A percentile compares a stretch with the other conserved stretches of the same genome.
Conservation (phyloP, 2,113 vertebrate species). For the Egretta garzetta region DNA sequence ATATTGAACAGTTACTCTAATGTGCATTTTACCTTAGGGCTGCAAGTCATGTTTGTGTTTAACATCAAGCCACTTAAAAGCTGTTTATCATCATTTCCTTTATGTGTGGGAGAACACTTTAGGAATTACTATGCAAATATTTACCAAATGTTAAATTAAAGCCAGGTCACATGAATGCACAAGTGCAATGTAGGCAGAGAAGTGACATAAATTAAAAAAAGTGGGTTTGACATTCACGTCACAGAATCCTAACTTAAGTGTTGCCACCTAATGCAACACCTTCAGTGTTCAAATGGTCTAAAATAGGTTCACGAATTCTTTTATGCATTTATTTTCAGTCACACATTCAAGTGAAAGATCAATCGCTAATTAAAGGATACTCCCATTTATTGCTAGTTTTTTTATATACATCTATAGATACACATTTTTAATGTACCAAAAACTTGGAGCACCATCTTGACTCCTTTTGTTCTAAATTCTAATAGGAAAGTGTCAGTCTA, state of each 20-base stretch:
- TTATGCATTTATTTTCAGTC: background rate
- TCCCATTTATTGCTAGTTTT: background rate
- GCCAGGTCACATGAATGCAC: conserved; percentile 55
- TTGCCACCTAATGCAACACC: background rate
- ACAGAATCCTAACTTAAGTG: background rate
- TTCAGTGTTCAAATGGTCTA: background rate
- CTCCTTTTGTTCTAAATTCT: background rate
- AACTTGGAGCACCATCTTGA: background rate
- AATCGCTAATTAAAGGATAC: background rate
- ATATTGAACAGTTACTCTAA: conserved; percentile 55
- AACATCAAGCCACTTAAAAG: conserved; percentile 65
- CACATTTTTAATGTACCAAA: background rate
- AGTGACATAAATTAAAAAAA: background rate
- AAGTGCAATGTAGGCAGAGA: background rate
- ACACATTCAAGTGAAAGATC: background rate
- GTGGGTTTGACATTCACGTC: background rate
- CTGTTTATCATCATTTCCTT: conserved; percentile 65
- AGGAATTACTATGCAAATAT: conserved; percentile 70
- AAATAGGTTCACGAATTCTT: background rate
- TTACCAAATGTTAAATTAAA: conserved; percentile 68
- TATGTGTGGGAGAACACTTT: conserved; percentile 56
- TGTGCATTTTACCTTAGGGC: conserved; percentile 45
- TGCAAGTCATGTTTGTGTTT: conserved; percentile 65
- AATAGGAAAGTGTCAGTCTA: background rate
- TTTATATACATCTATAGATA: background rate